Base-by-base conservation (phyloP, 2,797 vertebrate species). In the Hylomyscus alleni region DNA sequence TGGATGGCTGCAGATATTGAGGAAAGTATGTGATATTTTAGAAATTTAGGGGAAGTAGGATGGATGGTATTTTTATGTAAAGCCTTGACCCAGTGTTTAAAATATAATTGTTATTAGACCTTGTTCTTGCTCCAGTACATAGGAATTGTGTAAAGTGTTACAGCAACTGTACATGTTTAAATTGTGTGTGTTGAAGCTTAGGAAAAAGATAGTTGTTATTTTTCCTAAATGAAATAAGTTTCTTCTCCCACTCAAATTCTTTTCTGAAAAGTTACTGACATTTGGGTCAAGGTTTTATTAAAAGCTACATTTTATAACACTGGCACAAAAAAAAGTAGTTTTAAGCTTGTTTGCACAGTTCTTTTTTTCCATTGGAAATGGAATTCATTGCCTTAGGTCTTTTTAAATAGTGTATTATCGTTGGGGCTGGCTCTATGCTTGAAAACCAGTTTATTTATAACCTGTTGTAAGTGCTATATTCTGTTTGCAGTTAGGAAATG, bases 341-440 rank as follows among this genome's bases (percentile, higher is more conserved):
- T 98, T 98, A 98, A 98, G 98, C 98, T 99, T 99, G 98, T 99
- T 99, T 99, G 98, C 99, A 99, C 98, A 99, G 98, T 98, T 99
- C 87, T 99, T 98, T 98, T 98, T 98, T 98, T 98, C 98, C 98
- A 98, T 98, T 98, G 98, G 98, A 99, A 98, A 99, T 99, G 98
- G 98, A 99, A 98, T 99, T 98, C 99, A 98, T 98, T 99, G 99
- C 99, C 99, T 99, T 99, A 98, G 98, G 98, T 99, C 98, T 98
- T 98, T 98, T 98, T 98, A 99, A 98, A 98, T 98, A 98, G 98
- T 98, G 98, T 99, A 98, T 98, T 99, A 98, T 98, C 96, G 98
- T 99, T 98, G 98, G 97, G 98, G 98, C 98, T 98, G 98, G 98
- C 98, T 98, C 98, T 98, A 97, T 98, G 98, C 98, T 99, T 98